Base-by-base conservation (phyloP, 2,888 invertebrate species). In the Iphiclides podalirius region DNA sequence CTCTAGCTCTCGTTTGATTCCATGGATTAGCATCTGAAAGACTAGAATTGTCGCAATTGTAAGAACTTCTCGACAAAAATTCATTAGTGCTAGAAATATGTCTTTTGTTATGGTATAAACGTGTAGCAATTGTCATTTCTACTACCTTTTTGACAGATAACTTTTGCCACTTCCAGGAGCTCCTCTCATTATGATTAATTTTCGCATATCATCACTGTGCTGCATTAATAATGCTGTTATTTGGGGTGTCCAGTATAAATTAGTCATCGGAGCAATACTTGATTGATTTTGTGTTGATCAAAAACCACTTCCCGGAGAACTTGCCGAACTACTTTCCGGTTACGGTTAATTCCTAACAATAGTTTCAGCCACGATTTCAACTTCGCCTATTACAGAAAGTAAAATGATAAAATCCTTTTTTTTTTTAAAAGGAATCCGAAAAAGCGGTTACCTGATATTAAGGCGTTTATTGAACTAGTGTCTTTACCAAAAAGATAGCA, bases 131-230 rank as follows among this genome's bases (percentile, higher is more conserved):
- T 17, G 71, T 73, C 20, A 58, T 55, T 47, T 79, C 72, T 4
- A 92, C 58, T 17, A 94, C 79, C 40, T 80, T 79, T 59, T 75
- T 84, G 96, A 94, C 51, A 96, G 70, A 59, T 90, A 89, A 0
- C 94, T 89, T 79, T 98, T 98, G 0, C 98, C 98, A 71, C 94
- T 93, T 0, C 97, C 97, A 0, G 97, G 93, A 2, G 92, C 82
- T 0, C 98, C 98, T 55, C 98, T 89, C 88, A 98, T 81, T 1
- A 98, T 64, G 8, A 98, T 83, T 67, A 98, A 68, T 4, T 94
- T 85, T 69, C 92, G 92, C 46, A 79, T 83, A 0, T 92, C 92
- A 39, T 89, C 69, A 13, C 76, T 77, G 43, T 82, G 73, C 36
- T 70, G 47, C 8, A 51, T 53, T 1, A 83, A 43, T 23, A 88